These are phyloP conservation scores for Phalacrocorax brasilianus DNA, from an alignment of 2,113 vertebrate genomes.

Conservation along the genomic window DNA sequence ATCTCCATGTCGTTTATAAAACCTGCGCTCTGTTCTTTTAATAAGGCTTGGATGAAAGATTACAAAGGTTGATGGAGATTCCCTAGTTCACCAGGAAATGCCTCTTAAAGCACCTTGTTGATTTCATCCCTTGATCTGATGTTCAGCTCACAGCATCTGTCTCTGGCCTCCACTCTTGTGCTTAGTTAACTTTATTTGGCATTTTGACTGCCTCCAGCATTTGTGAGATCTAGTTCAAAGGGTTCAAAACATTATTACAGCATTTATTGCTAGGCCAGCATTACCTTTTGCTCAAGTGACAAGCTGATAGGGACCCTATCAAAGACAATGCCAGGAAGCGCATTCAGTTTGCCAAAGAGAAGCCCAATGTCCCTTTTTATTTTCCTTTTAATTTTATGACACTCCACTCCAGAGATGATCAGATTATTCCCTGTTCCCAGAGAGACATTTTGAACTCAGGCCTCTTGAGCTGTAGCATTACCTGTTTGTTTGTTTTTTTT, in stretches of 20 bases:
- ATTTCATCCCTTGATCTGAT: not conserved
- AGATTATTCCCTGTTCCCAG: not conserved
- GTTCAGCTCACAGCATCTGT: not conserved
- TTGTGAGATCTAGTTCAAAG: conserved; percentile 17
- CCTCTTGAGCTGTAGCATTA: not conserved
- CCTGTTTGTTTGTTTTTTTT: not conserved
- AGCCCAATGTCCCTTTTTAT: not conserved
- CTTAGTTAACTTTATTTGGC: conserved; percentile 1
- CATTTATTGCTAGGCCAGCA: not conserved
- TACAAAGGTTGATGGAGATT: conserved; percentile 8
- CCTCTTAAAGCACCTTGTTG: conserved; percentile 6
- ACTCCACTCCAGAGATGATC: not conserved
- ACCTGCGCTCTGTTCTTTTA: not conserved
- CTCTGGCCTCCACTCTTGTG: not conserved
- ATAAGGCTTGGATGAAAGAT: not conserved
- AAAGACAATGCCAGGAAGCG: not conserved
- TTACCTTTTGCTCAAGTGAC: not conserved
- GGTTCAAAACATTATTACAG: not conserved
- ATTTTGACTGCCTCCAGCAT: conserved; percentile 28
- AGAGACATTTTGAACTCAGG: not conserved
- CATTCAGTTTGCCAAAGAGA: not conserved
- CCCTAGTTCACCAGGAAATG: conserved; percentile 14
- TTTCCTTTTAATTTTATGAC: not conserved
- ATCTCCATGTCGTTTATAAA: not conserved
- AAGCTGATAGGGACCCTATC: not conserved